These are phyloP conservation scores for Rhamphomyia laevipes DNA, from an alignment of 2,888 invertebrate species.

Conservation along the genomic window DNA sequence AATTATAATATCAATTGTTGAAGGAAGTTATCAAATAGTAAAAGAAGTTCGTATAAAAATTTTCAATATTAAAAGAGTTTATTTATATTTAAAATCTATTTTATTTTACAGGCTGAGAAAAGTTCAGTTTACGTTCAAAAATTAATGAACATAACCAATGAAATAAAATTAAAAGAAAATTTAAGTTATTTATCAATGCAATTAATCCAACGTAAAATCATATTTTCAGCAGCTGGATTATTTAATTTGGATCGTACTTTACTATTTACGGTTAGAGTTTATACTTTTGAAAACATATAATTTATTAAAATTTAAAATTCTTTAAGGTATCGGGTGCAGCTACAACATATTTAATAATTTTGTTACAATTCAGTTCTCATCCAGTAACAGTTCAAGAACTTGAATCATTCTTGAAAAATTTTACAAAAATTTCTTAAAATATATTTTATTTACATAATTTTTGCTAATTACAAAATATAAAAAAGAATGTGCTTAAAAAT, in stretches of 20 bases:
- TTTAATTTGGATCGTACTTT: conserved; percentile 36
- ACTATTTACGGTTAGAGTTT: conserved; percentile 30
- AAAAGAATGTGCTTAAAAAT: no score
- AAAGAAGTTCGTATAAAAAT: conserved; percentile 16
- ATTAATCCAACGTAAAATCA: conserved; percentile 29
- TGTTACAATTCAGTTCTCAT: conserved; percentile 31
- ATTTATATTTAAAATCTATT: not conserved
- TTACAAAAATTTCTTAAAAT: no score
- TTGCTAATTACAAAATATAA: no score
- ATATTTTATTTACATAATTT: no score
- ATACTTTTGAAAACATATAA: not conserved
- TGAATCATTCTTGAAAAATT: no score
- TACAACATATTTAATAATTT: conserved; percentile 36
- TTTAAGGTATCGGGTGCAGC: conserved; percentile 33
- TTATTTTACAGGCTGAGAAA: conserved; percentile 18
- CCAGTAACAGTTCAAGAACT: not conserved
- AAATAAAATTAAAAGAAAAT: conserved; percentile 26
- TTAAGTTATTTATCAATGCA: conserved; percentile 32
- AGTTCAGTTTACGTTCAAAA: conserved; percentile 31
- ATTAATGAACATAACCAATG: conserved; percentile 29
- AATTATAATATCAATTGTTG: conserved; percentile 29
- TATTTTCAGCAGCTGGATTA: conserved; percentile 35
- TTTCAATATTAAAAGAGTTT: not conserved
- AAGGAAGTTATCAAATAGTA: conserved; percentile 28
- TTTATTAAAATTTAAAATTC: not conserved